Evolutionary conservation across 2,113 vertebrate species (phyloP).

Genomic region (Paratilapia polleni): DNA sequence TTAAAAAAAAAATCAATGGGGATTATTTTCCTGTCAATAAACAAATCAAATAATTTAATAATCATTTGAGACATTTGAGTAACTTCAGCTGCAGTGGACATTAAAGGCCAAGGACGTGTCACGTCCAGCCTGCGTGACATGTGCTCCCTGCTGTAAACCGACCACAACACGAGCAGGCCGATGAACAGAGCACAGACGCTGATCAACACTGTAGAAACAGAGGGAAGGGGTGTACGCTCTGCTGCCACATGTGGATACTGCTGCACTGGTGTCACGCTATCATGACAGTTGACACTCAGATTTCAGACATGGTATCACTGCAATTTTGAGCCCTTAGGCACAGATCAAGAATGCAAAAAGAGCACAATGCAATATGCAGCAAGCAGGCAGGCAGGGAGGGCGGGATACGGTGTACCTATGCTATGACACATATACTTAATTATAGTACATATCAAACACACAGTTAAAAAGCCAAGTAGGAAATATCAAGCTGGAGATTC

Average conservation of each 20-base stretch:
- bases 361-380: neutral
- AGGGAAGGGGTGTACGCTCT: neutral
- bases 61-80: neutral
- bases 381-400: too few relatives aligned
- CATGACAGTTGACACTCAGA: neutral
- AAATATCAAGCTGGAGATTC: neutral
- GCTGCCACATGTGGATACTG: neutral
- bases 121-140: neutral
- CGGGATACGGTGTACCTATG: neutral
- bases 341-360: neutral
- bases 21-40: neutral
- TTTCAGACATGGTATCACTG: neutral
- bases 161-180: neutral
- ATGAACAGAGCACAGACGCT: neutral
- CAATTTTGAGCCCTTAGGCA: neutral
- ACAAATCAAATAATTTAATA: neutral
- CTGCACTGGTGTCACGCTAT: neutral
- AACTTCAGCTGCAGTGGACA: neutral
- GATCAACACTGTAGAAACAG: neutral
- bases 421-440: neutral
- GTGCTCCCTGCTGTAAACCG: slow-evolving; percentile 2
- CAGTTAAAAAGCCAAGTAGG: neutral
- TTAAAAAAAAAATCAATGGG: neutral
- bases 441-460: neutral
- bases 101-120: slow-evolving; percentile 2